Base-by-base conservation (phyloP, 2,888 invertebrate species). In the Cephus sareptanus region DNA sequence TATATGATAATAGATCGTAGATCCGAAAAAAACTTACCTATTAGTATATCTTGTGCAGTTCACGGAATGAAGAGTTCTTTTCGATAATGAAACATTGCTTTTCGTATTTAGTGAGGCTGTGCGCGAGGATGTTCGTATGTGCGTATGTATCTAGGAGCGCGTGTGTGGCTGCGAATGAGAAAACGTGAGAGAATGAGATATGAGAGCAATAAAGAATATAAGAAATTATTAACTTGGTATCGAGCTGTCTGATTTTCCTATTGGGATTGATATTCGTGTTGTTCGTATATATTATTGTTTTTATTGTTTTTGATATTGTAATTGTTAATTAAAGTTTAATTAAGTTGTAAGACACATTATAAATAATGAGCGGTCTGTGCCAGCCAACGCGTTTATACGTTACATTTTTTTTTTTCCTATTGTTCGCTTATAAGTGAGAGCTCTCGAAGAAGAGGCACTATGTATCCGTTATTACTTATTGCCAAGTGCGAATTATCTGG, bases 321-420 rank as follows among this genome's bases (percentile, higher is more conserved):
- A 80, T 34, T 73, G 75, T 76, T 83, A 81, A 81, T 81, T 77
- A 76, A 76, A 81, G 73, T 76, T 75, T 77, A 79, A 81, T 75
- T 73, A 77, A 81, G 74, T 81, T 79, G 12, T 81, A 78, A 81
- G 37, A 76, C 78, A 56, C 77, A 76, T 76, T 78, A 78, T 78
- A 80, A 75, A 78, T 76, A 56, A 56, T 9, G 56, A 56, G 23
- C 56, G 56, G 56, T 56, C 56, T 56, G 56, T 56, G 56, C 56
- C 56, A 56, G 56, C 56, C 56, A 56, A 56, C 23, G 56, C 56
- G 56, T 56, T 56, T 56, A 2, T 56, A 56, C 56, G 23, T 56
- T 23, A 56, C 6, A 23, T 56, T 9, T 9, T 56, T 23, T 56
- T 40, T 15, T 40, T 56, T 40, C 30, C 30, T 71, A 71, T 30